These are phyloP conservation scores for Neosilurus hyrtlii DNA, from an alignment of 2,797 vertebrate genomes.

Conservation along the genomic window DNA sequence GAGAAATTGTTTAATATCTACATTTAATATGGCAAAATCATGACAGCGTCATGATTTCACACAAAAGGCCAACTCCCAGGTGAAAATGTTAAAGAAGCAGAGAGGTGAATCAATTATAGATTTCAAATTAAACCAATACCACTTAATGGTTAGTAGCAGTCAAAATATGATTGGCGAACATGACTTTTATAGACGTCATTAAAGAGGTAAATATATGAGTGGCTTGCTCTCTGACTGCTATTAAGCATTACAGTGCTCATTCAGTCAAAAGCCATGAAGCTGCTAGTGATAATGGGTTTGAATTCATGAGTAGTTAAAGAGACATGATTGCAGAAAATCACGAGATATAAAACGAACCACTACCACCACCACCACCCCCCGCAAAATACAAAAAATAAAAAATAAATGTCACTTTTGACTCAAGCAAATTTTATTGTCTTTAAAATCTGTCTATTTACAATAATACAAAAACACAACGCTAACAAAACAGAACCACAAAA, in stretches of 20 bases:
- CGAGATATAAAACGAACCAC: constrained; percentile 66
- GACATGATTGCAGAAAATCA: constrained; percentile 84
- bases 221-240: constrained; percentile 82
- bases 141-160: constrained; percentile 95
- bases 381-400: constrained; percentile 64
- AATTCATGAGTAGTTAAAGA: constrained; percentile 94
- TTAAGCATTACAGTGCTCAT: constrained; percentile 89
- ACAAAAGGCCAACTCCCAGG: constrained; percentile 80
- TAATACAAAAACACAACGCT: constrained; percentile 82
- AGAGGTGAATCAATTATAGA: constrained; percentile 79
- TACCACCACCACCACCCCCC: not conserved
- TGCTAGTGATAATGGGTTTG: constrained; percentile 84
- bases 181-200: constrained; percentile 67
- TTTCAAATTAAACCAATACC: constrained; percentile 76
- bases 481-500: constrained; percentile 83
- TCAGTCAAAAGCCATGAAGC: constrained; percentile 87
- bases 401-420: constrained; percentile 78
- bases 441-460: constrained; percentile 86
- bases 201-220: constrained; percentile 69
- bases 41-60: constrained; percentile 87
- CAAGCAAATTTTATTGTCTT: constrained; percentile 99
- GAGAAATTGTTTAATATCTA: constrained; percentile 60
- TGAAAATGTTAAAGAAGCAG: constrained; percentile 80
- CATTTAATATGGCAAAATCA: constrained; percentile 78
- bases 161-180: constrained; percentile 64